Conservation (phyloP, 1,140 invertebrate genomes). For the Popillia japonica region DNA sequence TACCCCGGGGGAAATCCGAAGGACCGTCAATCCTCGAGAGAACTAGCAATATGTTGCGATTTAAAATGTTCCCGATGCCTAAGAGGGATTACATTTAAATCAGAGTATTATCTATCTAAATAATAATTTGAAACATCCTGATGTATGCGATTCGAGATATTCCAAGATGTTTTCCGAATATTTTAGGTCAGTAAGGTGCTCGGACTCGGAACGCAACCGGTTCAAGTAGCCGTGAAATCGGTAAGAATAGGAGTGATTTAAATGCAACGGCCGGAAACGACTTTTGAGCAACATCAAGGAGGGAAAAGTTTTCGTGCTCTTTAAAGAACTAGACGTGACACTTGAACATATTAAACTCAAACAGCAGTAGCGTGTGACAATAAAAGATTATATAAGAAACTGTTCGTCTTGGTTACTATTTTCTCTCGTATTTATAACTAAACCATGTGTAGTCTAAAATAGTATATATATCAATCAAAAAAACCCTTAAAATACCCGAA, state of each 20-base stretch:
- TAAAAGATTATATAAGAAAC: background rate
- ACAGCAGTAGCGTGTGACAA: conserved; percentile 12
- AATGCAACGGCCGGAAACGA: conserved; percentile 40
- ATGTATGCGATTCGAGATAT: background rate
- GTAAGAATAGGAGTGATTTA: conserved; percentile 40
- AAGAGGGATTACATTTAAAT: background rate
- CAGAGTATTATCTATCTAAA: background rate
- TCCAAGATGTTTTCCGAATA: background rate
- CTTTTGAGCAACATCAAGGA: conserved; percentile 33
- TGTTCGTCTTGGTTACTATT: background rate
- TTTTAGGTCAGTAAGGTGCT: conserved; percentile 17
- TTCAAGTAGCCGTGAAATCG: conserved; percentile 41
- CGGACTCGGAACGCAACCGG: background rate
- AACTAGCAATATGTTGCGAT: conserved; percentile 40
- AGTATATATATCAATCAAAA: no score
- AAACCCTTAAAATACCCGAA: no score
- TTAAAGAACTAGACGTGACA: background rate
- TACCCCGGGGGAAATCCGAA: background rate
- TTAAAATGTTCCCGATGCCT: conserved; percentile 34
- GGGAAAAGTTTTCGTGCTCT: background rate
- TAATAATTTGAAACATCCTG: no score
- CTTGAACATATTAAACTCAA: conserved; percentile 18
- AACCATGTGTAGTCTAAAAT: no score
- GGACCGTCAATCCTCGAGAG: conserved; percentile 22
- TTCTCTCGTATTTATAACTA: no score